Base-by-base conservation (phyloP, 2,888 invertebrate species). In the Xanthorhoe spadicearia region DNA sequence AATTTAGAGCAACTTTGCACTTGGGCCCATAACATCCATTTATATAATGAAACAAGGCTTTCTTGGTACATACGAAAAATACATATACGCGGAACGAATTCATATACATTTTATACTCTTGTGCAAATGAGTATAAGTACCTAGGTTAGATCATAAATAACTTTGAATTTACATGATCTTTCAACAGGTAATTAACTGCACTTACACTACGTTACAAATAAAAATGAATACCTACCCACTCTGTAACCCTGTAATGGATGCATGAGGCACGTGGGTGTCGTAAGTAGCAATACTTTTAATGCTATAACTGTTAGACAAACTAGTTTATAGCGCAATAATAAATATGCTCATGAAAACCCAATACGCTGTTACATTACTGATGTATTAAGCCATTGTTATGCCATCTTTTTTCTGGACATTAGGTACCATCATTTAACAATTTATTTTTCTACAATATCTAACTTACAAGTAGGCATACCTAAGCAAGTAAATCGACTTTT, bases 341-440 rank as follows among this genome's bases (percentile, higher is more conserved):
- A 7, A 4, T 7, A 55, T 63, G 66, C 53, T 66, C 62, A 73
- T 71, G 61, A 67, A 70, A 70, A 73, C 64, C 51, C 55, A 71
- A 70, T 71, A 69, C 70, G 2, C 2, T 4, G 50, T 54, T 53
- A 49, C n/a, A 17, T 61, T 57, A 68, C 70, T 67, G 67, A 67
- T 70, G 68, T 71, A 71, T 68, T 68, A 70, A 69, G 66, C 66
- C 59, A 28, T 52, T 23, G n/a, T n/a, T 56, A 52, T 56, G 7
- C 59, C 38, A 59, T 17, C 38, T 10, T 15, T 58, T 64, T 46
- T 63, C 46, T 55, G n/a, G n/a, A n/a, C n/a, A n/a, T n/a, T n/a
- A n/a, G n/a, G n/a, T 38, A 38, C 38, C 9, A 1, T 38, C 10
- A n/a, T n/a, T n/a, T n/a, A n/a, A n/a, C n/a, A n/a, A n/a, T n/a